These are phyloP conservation scores for Chaetodon trifasciatus DNA, from an alignment of 2,797 vertebrate species.

Conservation along the genomic window DNA sequence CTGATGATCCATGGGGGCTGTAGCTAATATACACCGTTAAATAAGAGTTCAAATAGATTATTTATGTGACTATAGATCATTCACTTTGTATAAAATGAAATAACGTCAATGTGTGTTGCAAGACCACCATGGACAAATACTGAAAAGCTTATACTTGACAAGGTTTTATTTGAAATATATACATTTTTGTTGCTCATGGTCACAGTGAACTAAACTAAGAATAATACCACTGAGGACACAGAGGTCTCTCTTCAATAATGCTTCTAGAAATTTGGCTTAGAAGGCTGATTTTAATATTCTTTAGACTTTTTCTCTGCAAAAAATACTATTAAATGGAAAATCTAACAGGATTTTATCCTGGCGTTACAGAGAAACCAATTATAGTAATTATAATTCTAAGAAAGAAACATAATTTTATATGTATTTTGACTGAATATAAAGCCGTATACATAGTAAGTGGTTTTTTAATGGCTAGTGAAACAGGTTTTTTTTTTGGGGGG, in stretches of 20 bases:
- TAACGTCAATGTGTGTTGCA: neutral
- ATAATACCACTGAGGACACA: neutral
- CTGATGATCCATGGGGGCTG: slow-evolving; percentile 20
- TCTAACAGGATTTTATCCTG: too few relatives aligned
- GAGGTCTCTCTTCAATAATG: neutral
- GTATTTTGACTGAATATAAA: neutral
- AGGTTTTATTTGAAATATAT: neutral
- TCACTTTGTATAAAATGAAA: slow-evolving; percentile 2
- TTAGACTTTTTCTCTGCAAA: neutral
- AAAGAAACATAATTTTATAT: too few relatives aligned
- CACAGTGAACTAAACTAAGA: neutral
- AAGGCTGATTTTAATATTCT: too few relatives aligned
- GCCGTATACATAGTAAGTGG: neutral
- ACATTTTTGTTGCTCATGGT: neutral
- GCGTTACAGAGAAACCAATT: neutral
- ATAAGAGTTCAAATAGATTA: neutral
- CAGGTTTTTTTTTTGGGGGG: neutral
- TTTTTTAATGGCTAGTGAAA: neutral
- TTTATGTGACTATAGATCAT: slow-evolving; percentile 5
- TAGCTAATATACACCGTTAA: slow-evolving; percentile 13
- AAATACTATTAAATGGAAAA: neutral
- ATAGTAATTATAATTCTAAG: neutral
- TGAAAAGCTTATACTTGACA: neutral
- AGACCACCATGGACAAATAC: neutral
- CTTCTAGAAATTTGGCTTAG: neutral